Percentiles rank a stretch among this genome's conserved stretches.
phyloP scores from a whole-genome alignment of 2,888 invertebrate genomes.

The Drosophila nr. perissopoda region DNA sequence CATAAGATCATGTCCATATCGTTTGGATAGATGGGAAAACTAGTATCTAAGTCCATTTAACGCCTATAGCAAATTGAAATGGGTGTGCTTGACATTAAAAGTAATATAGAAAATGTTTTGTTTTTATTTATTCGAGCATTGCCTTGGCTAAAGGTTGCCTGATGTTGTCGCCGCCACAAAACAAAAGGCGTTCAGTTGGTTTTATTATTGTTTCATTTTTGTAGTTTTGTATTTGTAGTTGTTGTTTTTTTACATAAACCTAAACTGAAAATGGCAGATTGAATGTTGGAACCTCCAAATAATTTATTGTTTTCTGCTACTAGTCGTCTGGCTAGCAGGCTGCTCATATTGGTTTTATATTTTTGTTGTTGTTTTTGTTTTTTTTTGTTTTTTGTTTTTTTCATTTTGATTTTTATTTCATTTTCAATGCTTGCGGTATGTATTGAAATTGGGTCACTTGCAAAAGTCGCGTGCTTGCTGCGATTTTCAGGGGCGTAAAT shows the following conservation, averaged over 20 bases:
- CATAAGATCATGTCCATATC: not conserved
- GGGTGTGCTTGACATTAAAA: constrained; percentile 53
- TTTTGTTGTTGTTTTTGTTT: not conserved
- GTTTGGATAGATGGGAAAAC: not conserved
- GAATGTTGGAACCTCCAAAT: constrained; percentile 73
- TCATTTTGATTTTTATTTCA: constrained; percentile 35
- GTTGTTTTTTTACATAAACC: constrained; percentile 54
- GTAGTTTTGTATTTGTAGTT: constrained; percentile 20
- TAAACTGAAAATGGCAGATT: constrained; percentile 64
- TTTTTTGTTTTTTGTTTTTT: not conserved
- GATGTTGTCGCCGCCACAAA: constrained; percentile 43
- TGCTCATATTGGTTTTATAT: constrained; percentile 28
- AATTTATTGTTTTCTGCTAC: constrained; percentile 67
- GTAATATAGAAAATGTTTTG: constrained; percentile 62
- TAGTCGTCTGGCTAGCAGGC: constrained; percentile 21
- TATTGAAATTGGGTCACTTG: constrained; percentile 75
- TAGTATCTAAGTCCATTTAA: constrained; percentile 4
- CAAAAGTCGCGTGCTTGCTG: constrained; percentile 71
- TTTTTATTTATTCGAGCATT: constrained; percentile 51
- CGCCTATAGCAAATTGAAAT: constrained; percentile 15
- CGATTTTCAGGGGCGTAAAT: constrained; percentile 68
- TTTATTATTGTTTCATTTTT: constrained; percentile 34
- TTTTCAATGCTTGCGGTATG: constrained; percentile 73
- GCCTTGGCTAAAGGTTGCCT: constrained; percentile 67
- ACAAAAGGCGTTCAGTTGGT: constrained; percentile 46